These are phyloP conservation scores for Anolis apletophallus DNA, from an alignment of 2,797 vertebrate species.

Conservation along the genomic window DNA sequence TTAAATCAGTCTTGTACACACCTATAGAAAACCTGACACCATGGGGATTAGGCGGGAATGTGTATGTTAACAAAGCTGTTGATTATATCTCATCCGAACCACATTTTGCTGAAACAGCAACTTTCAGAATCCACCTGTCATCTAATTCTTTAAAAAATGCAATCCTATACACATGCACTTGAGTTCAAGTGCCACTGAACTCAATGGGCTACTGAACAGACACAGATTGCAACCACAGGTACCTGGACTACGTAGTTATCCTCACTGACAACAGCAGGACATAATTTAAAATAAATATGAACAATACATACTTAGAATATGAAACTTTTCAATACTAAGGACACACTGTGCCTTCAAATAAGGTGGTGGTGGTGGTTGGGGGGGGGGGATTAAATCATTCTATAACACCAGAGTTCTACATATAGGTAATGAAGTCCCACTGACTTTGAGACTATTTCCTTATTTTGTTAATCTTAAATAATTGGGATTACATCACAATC, in stretches of 20 bases:
- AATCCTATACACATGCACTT: neutral
- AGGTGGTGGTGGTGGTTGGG: no score
- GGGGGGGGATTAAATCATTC: no score
- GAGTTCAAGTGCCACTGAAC: neutral
- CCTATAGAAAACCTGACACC: neutral
- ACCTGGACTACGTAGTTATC: neutral
- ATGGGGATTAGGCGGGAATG: neutral
- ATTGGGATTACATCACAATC: neutral
- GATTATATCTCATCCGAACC: neutral
- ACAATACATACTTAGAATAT: neutral
- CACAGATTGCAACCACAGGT: neutral
- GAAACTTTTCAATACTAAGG: neutral
- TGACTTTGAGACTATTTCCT: neutral
- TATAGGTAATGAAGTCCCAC: neutral
- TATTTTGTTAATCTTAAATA: neutral
- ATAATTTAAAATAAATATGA: constrained; percentile 1
- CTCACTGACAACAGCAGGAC: neutral
- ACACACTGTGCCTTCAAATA: neutral
- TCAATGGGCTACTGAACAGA: neutral
- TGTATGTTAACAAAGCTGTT: neutral
- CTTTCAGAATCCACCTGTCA: neutral
- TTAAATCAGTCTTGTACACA: neutral
- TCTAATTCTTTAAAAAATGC: neutral
- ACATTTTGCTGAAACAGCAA: neutral
- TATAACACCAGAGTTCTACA: neutral